Evolutionary conservation across 2,888 invertebrate species (phyloP).

Genomic region (Muscina levida): DNA sequence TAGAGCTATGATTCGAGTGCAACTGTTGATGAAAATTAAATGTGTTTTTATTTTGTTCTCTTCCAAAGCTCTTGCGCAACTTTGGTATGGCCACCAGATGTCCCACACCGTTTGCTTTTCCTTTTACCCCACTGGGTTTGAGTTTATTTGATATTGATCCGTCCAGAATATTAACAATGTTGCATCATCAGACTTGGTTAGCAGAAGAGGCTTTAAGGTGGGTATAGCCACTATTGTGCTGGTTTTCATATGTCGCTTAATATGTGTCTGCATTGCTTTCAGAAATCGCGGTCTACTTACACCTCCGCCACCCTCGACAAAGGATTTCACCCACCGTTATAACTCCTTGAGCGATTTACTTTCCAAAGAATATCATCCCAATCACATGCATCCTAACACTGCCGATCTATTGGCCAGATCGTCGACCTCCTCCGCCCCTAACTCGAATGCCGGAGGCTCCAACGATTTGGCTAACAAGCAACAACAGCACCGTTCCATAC

Average conservation of each 20-base stretch:
- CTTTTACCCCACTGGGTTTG: slow-evolving; percentile 81
- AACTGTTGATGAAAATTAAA: neutral
- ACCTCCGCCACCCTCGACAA: slow-evolving; percentile 70
- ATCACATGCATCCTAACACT: slow-evolving; percentile 66
- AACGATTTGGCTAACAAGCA: slow-evolving; percentile 58
- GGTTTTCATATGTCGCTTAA: neutral
- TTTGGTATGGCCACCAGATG: slow-evolving; percentile 74
- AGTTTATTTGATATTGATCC: slow-evolving; percentile 80
- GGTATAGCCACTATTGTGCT: slow-evolving; percentile 37
- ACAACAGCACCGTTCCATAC: slow-evolving; percentile 62
- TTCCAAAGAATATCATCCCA: slow-evolving; percentile 77
- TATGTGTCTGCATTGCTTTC: neutral
- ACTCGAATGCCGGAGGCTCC: slow-evolving; percentile 31
- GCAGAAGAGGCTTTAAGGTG: slow-evolving; percentile 80
- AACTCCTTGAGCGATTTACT: slow-evolving; percentile 78
- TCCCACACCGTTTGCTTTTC: slow-evolving; percentile 83
- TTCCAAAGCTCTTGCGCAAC: slow-evolving; percentile 73
- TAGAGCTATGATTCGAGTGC: neutral
- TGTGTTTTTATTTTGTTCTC: slow-evolving; percentile 11
- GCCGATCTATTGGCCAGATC: slow-evolving; percentile 70
- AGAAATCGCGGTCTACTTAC: slow-evolving; percentile 78
- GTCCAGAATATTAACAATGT: slow-evolving; percentile 81
- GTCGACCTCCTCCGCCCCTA: slow-evolving; percentile 59
- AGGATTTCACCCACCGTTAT: slow-evolving; percentile 78
- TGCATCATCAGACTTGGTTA: slow-evolving; percentile 81